These are phyloP conservation scores for Nycteola revayana DNA, from an alignment of 2,888 invertebrate species.

Conservation along the genomic window DNA sequence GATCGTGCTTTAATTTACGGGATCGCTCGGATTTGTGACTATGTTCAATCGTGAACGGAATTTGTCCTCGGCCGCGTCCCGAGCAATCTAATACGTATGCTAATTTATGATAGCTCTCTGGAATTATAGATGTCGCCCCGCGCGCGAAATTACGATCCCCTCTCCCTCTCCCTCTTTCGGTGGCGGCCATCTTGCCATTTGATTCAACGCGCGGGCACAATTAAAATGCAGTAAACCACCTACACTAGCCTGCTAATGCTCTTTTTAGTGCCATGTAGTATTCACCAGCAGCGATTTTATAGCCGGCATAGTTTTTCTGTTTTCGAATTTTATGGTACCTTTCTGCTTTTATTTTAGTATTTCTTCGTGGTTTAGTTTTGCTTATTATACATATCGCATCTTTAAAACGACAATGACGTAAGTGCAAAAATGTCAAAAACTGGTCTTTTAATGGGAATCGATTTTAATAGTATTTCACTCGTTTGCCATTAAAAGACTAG, in stretches of 20 bases:
- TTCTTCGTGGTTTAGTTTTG: too few relatives aligned
- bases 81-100: constrained; percentile 77
- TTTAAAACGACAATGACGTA: too few relatives aligned
- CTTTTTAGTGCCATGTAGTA: constrained; percentile 32
- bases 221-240: constrained; percentile 47
- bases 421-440: too few relatives aligned
- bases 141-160: constrained; percentile 65
- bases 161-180: constrained; percentile 36
- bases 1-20: constrained; percentile 40
- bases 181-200: constrained; percentile 68
- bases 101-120: constrained; percentile 73
- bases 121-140: constrained; percentile 77
- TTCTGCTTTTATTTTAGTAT: too few relatives aligned
- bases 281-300: constrained; percentile 8
- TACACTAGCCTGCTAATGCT: constrained; percentile 40
- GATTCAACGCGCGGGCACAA: constrained; percentile 48
- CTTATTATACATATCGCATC: too few relatives aligned
- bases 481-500: too few relatives aligned
- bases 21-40: constrained; percentile 43
- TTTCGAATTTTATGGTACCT: constrained; percentile 1
- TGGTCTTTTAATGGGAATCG: too few relatives aligned
- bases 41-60: constrained; percentile 60
- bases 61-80: constrained; percentile 49
- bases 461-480: too few relatives aligned
- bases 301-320: constrained; percentile 8